Conservation (phyloP, 2,113 vertebrate species). For the Capricornis sumatraensis region DNA sequence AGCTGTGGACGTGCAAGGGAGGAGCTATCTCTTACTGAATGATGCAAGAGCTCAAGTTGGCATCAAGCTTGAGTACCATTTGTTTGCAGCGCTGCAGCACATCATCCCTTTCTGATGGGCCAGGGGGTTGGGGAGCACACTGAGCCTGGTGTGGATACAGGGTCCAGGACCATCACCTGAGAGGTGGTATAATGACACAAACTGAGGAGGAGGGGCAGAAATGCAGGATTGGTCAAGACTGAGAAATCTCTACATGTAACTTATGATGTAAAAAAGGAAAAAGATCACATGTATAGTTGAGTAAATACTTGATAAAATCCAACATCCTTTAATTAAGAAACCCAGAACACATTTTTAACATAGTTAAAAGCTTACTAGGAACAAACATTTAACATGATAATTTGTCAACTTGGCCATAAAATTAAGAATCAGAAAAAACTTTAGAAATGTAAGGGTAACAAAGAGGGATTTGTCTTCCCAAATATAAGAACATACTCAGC, state of each 20-base stretch:
- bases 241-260: not conserved
- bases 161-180: not conserved
- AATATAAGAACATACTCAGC: not conserved
- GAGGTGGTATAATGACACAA: not conserved
- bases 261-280: not conserved
- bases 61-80: not conserved
- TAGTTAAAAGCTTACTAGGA: not conserved
- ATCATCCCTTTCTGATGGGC: not conserved
- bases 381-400: not conserved
- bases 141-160: not conserved
- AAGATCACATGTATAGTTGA: not conserved
- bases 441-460: not conserved
- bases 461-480: not conserved
- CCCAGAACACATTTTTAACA: not conserved
- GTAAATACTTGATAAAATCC: not conserved
- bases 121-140: not conserved
- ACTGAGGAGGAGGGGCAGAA: not conserved
- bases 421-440: not conserved
- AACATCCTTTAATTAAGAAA: conserved; percentile 16
- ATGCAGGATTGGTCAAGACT: not conserved
- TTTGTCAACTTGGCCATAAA: not conserved
- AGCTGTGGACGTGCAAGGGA: not conserved
- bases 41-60: not conserved
- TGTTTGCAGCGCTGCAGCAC: not conserved
- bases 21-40: not conserved